phyloP scores from a whole-genome alignment of 2,888 invertebrate species.

The Eupeodes latifasciatus region DNA sequence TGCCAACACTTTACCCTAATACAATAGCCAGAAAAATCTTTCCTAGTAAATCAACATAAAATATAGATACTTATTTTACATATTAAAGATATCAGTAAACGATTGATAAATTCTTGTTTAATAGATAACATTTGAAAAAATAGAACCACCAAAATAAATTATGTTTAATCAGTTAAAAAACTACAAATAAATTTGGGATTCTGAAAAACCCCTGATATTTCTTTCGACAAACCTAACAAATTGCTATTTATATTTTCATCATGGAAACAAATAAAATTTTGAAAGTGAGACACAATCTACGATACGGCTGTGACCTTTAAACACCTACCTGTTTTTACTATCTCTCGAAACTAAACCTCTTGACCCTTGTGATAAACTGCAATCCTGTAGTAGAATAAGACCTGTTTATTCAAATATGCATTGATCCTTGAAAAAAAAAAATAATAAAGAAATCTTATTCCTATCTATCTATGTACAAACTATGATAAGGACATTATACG shows the following conservation, averaged over 20 bases:
- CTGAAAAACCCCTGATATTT: background rate
- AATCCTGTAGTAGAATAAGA: background rate
- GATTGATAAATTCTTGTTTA: too few relatives aligned
- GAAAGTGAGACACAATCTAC: background rate
- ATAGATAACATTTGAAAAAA: too few relatives aligned
- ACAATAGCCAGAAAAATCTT: too few relatives aligned
- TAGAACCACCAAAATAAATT: too few relatives aligned
- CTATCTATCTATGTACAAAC: background rate
- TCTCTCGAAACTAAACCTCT: background rate
- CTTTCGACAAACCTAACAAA: background rate
- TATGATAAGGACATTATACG: background rate
- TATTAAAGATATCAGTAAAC: too few relatives aligned
- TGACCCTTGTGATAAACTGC: background rate
- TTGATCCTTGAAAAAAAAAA: slow-evolving; percentile 8
- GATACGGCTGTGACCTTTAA: background rate
- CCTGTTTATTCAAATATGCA: slow-evolving; percentile 9
- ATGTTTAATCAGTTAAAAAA: too few relatives aligned
- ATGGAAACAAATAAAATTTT: background rate
- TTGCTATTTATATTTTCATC: background rate
- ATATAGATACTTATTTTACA: too few relatives aligned
- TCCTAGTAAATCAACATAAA: too few relatives aligned
- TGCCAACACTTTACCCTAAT: too few relatives aligned
- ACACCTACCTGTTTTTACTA: slow-evolving; percentile 10
- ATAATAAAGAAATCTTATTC: background rate
- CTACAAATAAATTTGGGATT: too few relatives aligned